These are phyloP conservation scores for Lymantria dispar DNA, from an alignment of 2,888 invertebrate genomes.

Conservation along the genomic window DNA sequence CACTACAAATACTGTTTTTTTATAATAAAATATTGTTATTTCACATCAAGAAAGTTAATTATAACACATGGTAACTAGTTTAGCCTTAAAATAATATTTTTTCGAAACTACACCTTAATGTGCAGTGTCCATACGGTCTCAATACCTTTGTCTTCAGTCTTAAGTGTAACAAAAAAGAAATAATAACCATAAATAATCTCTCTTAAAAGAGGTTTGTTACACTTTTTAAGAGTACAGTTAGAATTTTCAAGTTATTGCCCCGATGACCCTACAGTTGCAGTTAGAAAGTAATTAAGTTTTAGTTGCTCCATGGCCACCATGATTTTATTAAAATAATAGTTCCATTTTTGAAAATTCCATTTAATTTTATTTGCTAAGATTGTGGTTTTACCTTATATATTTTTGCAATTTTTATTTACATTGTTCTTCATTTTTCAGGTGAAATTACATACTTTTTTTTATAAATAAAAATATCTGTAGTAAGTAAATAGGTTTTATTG, in stretches of 20 bases:
- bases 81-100: no score
- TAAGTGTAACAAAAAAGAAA: not conserved
- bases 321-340: slow-evolving; percentile 18
- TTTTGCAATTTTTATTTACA: not conserved
- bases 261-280: slow-evolving; percentile 33
- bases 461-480: not conserved
- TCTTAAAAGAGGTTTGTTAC: slow-evolving; percentile 22
- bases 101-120: no score
- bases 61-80: no score
- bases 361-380: slow-evolving; percentile 3
- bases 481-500: no score
- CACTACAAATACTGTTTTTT: no score
- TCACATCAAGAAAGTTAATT: no score
- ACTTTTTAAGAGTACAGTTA: slow-evolving; percentile 23
- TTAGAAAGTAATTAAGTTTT: slow-evolving; percentile 37
- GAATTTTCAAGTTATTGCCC: slow-evolving; percentile 31
- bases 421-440: not conserved
- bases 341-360: slow-evolving; percentile 4
- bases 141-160: no score
- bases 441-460: not conserved
- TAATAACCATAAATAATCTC: not conserved
- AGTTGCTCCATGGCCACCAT: slow-evolving; percentile 21
- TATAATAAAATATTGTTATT: no score
- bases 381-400: slow-evolving; percentile 10
- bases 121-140: no score